Base-by-base conservation (phyloP, 1,140 invertebrate species). In the Bombus superbus region DNA sequence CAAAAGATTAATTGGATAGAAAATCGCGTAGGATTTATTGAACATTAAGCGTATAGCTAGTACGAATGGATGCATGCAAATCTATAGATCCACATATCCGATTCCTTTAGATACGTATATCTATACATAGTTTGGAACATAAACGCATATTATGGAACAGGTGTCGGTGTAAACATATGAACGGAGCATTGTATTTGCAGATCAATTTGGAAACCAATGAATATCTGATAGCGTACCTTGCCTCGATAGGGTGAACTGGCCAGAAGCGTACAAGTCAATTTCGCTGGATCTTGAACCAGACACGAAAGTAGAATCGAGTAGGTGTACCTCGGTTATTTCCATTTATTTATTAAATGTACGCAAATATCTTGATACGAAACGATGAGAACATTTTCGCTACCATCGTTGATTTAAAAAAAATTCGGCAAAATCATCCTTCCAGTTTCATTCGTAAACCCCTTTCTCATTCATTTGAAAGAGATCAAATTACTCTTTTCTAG, bases 111-210 rank as follows among this genome's bases (percentile, higher is more conserved):
- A 42, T 35, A 62, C 15, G 47, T 59, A 38, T 72, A 69, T 77
- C 10, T 62, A 35, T 84, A 72, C n/a, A 62, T 32, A 15, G 68
- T 62, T 80, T 79, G 68, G 68, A 75, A 81, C 83, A 86, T 89
- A 86, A 89, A 88, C 85, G 87, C 75, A 75, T 68, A 88, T 86
- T 88, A 89, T 78, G 38, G 87, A 42, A 75, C 80, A 88, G 76
- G 78, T 85, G 75, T 44, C 78, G 72, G 68, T 74, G 83, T 89
- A 86, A 86, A 86, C 74, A 76, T 79, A 77, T 42, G 35, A 80
- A 47, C 35, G 79, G 82, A 32, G 35, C 25, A 42, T 69, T 76
- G 59, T 80, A 79, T 69, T 84, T 72, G 68, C 57, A 62, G 83
- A 80, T 85, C 76, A 68, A 85, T 85, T 47, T n/a, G 47, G 71